Evolutionary conservation across 2,888 invertebrate genomes (phyloP), one percentile per base, ranked within the genome.

Genomic region (Chrysomela aeneicollis): DNA sequence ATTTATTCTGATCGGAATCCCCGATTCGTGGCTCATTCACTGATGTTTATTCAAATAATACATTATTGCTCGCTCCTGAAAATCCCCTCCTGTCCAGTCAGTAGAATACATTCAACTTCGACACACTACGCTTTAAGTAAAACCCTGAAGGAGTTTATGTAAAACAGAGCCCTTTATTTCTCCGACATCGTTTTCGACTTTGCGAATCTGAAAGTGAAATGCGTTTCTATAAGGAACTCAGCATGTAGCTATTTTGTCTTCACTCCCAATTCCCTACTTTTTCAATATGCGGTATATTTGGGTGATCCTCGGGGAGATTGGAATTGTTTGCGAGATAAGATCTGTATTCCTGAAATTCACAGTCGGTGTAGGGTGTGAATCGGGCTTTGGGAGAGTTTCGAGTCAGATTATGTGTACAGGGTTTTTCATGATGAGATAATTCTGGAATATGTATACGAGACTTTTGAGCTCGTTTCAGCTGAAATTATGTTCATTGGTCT

Each of bases 81-180:
- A 42, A 42, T 42, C 15, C 3, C 9, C 42, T 42, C 9, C 12
- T 35, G 10, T 6, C 42, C 42, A 15, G 12, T 12, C 42, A 42
- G 10, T 42, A 12, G n/a, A 42, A 42, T 15, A 42, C 42, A 42
- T 42, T 15, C n/a, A 42, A 42, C 42, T 42, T 15, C 42, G 15
- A 42, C 42, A 42, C 42, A 42, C 42, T 42, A 1, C 42, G 42
- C 42, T 42, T 42, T 3, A 15, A 42, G 42, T 42, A 42, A 42
- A 42, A 42, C 42, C 42, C 42, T 42, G 12, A 42, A 42, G 42
- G 15, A 42, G 42, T 42, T 42, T 42, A 42, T 42, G 42, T 42
- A 42, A 42, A 42, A 42, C 42, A 42, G 42, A 42, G 42, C 12
- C 42, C 42, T 42, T 42, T 42, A 42, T 42, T 42, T 42, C 42